Conservation (phyloP, 2,797 vertebrate genomes). For the Etheostoma perlongum region DNA sequence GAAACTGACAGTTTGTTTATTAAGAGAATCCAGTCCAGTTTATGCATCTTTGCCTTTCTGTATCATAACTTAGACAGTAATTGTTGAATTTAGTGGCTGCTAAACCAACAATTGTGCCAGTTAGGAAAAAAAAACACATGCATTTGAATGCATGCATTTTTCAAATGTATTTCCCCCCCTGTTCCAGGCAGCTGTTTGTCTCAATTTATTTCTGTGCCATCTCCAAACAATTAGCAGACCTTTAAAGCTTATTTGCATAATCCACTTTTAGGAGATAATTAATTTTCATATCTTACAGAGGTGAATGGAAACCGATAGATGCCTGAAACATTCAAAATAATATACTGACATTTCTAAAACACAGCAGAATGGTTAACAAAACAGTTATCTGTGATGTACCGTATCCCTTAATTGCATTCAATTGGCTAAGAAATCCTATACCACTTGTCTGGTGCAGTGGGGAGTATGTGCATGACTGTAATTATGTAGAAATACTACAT, state of each 20-base stretch:
- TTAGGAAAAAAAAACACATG: conserved; percentile 27
- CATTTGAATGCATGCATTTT: conserved; percentile 7
- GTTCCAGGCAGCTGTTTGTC: not conserved
- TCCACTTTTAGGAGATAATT: not conserved
- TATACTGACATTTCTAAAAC: not conserved
- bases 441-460: not conserved
- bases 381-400: not conserved
- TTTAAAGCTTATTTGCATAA: not conserved
- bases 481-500: conserved; percentile 6
- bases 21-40: conserved; percentile 25
- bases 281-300: not conserved
- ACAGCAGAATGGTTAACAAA: not conserved
- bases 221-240: not conserved
- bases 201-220: not conserved
- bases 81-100: conserved; percentile 36
- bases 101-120: conserved; percentile 32
- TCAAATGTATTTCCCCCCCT: not conserved
- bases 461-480: not conserved
- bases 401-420: not conserved
- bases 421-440: not conserved
- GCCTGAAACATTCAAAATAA: not conserved
- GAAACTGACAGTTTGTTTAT: conserved; percentile 29
- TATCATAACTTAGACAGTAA: conserved; percentile 4
- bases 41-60: not conserved
- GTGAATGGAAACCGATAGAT: not conserved